Conservation (phyloP, 1,140 invertebrate genomes). For the Lepeophtheirus salmonis region DNA sequence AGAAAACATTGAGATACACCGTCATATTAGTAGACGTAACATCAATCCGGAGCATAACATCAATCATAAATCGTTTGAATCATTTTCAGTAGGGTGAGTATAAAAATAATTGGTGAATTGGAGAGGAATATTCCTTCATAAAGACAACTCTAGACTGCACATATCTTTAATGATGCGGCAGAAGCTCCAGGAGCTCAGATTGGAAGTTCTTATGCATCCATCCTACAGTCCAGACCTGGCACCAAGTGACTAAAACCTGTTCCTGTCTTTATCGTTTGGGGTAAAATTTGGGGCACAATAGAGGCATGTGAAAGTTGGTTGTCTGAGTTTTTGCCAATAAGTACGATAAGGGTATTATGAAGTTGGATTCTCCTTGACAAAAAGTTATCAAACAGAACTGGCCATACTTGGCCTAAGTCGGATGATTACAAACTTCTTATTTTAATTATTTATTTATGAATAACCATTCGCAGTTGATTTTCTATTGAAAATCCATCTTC, state of each 20-base stretch:
- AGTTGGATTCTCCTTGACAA: too few species aligned
- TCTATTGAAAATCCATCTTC: too few species aligned
- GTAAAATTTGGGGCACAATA: neutral
- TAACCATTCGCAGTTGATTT: too few species aligned
- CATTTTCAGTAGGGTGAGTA: neutral
- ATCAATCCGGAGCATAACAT: too few species aligned
- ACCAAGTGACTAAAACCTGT: neutral
- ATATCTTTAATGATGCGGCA: neutral
- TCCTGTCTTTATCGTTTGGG: neutral
- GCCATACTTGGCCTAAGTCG: too few species aligned
- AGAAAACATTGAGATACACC: too few species aligned
- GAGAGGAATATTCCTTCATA: neutral
- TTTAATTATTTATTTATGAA: too few species aligned
- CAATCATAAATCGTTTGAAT: neutral
- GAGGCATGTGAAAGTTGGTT: neutral
- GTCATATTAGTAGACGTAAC: too few species aligned
- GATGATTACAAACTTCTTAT: too few species aligned
- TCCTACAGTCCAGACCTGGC: neutral
- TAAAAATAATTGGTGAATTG: neutral
- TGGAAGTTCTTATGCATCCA: neutral
- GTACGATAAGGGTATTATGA: too few species aligned
- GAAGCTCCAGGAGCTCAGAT: neutral
- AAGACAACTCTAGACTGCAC: neutral
- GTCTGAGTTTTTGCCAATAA: too few species aligned
- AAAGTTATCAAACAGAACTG: too few species aligned